Conservation (phyloP, 2,888 invertebrate genomes). For the Oeneis ivallda region DNA sequence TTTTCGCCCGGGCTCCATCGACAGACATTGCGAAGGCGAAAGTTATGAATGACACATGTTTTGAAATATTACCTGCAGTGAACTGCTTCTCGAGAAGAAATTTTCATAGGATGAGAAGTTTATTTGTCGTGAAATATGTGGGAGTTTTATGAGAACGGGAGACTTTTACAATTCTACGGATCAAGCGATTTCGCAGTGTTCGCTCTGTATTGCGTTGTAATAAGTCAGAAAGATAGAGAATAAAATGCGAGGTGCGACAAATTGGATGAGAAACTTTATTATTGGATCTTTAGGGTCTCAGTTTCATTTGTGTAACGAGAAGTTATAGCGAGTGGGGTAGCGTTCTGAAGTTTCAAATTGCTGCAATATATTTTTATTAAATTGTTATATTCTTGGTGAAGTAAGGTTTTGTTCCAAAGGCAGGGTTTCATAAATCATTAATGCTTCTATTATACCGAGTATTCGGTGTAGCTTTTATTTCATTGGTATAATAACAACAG, state of each 20-base stretch:
- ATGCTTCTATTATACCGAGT: not conserved
- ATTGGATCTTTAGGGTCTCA: slow-evolving; percentile 44
- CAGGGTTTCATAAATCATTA: slow-evolving; percentile 11
- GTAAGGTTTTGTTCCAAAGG: slow-evolving; percentile 1
- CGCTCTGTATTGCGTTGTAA: slow-evolving; percentile 55
- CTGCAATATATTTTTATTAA: slow-evolving; percentile 27
- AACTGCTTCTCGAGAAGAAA: slow-evolving; percentile 73
- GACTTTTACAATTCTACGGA: slow-evolving; percentile 76
- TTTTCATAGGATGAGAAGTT: slow-evolving; percentile 79
- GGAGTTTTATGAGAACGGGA: slow-evolving; percentile 75
- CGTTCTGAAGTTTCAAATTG: slow-evolving; percentile 23
- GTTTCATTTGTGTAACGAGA: slow-evolving; percentile 32
- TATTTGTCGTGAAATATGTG: slow-evolving; percentile 81
- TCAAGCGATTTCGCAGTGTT: slow-evolving; percentile 73
- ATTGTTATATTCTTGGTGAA: slow-evolving; percentile 13
- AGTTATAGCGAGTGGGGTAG: slow-evolving; percentile 28
- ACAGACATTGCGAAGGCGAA: slow-evolving; percentile 81
- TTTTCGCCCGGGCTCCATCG: slow-evolving; percentile 78
- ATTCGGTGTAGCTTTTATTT: too few species aligned
- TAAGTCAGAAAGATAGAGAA: slow-evolving; percentile 67
- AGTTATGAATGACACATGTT: slow-evolving; percentile 82
- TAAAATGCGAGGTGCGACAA: slow-evolving; percentile 75
- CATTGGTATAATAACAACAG: too few species aligned
- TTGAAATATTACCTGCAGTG: slow-evolving; percentile 81
- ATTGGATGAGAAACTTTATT: slow-evolving; percentile 74